These are phyloP conservation scores for Macheiramphus alcinus DNA, from an alignment of 2,113 vertebrate genomes.

Conservation along the genomic window DNA sequence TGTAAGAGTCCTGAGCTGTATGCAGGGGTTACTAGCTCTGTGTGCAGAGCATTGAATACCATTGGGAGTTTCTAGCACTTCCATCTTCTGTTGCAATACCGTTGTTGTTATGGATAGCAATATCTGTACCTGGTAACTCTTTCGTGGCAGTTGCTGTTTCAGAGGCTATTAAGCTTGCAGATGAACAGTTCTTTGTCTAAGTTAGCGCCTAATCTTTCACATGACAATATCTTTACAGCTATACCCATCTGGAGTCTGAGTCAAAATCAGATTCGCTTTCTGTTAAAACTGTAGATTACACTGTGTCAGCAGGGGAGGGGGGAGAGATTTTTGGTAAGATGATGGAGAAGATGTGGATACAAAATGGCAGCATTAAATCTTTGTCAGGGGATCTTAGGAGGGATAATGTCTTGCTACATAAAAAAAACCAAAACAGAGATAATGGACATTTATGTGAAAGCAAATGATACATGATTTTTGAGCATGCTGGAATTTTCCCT, in stretches of 20 bases:
- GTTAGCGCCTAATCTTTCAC: slow-evolving; percentile 25
- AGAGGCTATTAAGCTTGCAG: slow-evolving; percentile 34
- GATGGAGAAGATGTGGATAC: background rate
- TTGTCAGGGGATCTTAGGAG: background rate
- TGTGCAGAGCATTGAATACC: background rate
- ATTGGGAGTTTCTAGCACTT: background rate
- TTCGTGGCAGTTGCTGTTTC: background rate
- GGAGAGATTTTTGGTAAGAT: background rate
- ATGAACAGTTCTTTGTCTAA: slow-evolving; percentile 37
- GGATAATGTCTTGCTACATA: background rate
- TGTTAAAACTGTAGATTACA: slow-evolving; percentile 1
- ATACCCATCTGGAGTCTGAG: slow-evolving; percentile 16
- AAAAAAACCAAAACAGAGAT: background rate
- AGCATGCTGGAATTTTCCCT: background rate
- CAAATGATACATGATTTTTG: slow-evolving; percentile 13
- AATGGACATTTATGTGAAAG: background rate
- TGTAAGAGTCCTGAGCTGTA: background rate
- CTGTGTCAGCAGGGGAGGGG: background rate
- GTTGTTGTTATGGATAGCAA: background rate
- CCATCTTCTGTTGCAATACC: background rate
- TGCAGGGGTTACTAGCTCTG: background rate
- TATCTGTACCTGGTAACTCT: background rate
- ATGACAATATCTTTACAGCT: slow-evolving; percentile 3
- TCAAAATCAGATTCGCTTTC: slow-evolving; percentile 13
- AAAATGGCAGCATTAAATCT: slow-evolving; percentile 36